phyloP scores from a whole-genome alignment of 1,140 invertebrate species.

The Colletes latitarsis region DNA sequence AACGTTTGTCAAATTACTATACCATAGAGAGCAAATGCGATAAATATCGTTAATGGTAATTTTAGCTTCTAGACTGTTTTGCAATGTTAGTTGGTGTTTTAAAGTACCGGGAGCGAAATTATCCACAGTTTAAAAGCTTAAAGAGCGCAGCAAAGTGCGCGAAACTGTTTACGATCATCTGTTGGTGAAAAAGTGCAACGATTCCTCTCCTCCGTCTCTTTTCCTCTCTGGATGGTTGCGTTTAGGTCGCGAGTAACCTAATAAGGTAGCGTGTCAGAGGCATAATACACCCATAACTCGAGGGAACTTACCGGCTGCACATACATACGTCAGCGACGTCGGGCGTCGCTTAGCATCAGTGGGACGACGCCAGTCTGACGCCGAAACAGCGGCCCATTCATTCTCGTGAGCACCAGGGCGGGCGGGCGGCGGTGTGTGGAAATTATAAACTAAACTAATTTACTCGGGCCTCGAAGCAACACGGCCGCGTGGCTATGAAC shows the following conservation, averaged over 20 bases:
- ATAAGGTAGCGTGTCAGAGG: slow-evolving; percentile 32
- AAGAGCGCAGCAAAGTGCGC: not conserved
- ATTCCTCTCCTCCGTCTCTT: not conserved
- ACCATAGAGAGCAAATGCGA: no score
- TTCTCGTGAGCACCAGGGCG: slow-evolving; percentile 54
- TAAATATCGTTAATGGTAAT: not conserved
- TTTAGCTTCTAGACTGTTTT: not conserved
- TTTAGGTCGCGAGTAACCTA: slow-evolving; percentile 2
- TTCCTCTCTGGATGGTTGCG: not conserved
- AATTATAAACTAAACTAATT: slow-evolving; percentile 73
- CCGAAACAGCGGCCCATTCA: slow-evolving; percentile 58
- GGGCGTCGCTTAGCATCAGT: slow-evolving; percentile 60
- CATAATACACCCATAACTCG: slow-evolving; percentile 45
- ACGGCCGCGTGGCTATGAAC: not conserved
- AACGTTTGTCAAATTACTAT: no score
- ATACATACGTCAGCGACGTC: slow-evolving; percentile 55
- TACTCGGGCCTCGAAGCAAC: slow-evolving; percentile 44
- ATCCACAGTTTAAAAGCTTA: not conserved
- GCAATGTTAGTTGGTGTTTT: no score
- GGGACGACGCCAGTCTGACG: slow-evolving; percentile 61
- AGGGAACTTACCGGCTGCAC: slow-evolving; percentile 49
- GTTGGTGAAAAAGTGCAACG: not conserved
- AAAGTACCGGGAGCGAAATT: no score
- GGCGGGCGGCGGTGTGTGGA: slow-evolving; percentile 47
- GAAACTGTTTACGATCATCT: not conserved